A percentile compares a stretch with the other conserved stretches of the same genome.
Conservation (phyloP, 2,888 invertebrate species). For the Pilophorus perplexus region DNA sequence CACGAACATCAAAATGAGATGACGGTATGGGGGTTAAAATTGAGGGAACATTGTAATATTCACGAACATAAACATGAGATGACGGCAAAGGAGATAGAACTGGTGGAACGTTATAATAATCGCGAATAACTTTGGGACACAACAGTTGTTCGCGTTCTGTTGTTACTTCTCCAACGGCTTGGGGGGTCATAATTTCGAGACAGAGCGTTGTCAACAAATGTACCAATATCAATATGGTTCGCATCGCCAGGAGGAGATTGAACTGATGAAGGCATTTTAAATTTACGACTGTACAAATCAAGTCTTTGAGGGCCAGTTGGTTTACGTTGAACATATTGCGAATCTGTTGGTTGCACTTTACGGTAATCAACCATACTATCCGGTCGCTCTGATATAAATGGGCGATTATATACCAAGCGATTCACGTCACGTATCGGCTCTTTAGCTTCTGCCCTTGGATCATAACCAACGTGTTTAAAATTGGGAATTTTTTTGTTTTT, state of each 20-base stretch:
- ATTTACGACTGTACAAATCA: not conserved
- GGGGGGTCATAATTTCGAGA: too few species aligned
- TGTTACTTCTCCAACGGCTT: too few species aligned
- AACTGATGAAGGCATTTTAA: not conserved
- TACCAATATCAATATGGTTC: too few species aligned
- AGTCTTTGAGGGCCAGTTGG: not conserved
- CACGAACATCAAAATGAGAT: too few species aligned
- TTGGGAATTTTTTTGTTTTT: too few species aligned
- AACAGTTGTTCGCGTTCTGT: too few species aligned
- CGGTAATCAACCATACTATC: not conserved
- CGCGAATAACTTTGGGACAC: too few species aligned
- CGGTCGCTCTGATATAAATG: not conserved
- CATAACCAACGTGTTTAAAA: not conserved
- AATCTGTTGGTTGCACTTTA: not conserved
- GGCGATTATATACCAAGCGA: not conserved
- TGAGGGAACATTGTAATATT: too few species aligned
- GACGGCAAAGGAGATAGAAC: not conserved
- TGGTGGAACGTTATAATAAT: slow-evolving; percentile 1
- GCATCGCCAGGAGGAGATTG: too few species aligned
- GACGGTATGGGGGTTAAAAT: too few species aligned
- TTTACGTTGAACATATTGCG: slow-evolving; percentile 1
- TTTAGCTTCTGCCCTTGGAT: slow-evolving; percentile 7
- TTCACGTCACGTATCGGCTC: not conserved
- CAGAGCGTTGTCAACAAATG: too few species aligned
- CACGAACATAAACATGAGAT: too few species aligned